Conservation (phyloP, 2,888 invertebrate genomes). For the Zonitis immaculata region DNA sequence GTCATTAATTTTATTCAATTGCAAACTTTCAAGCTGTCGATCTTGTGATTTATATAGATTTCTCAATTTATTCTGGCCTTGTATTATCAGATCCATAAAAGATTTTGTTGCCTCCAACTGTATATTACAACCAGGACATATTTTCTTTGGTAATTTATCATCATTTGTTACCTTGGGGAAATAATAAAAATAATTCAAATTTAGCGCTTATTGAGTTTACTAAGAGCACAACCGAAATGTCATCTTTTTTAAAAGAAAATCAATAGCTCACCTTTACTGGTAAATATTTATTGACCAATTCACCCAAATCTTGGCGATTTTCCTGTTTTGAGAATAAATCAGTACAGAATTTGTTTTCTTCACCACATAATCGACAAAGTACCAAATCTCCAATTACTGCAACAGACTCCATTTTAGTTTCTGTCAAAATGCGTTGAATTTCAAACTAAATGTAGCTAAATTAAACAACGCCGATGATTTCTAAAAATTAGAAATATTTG, state of each 20-base stretch:
- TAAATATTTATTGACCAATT: conserved; percentile 67
- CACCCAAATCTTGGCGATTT: conserved; percentile 59
- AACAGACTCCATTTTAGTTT: conserved; percentile 36
- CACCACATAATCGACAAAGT: conserved; percentile 72
- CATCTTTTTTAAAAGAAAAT: conserved; percentile 23
- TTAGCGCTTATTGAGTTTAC: conserved; percentile 24
- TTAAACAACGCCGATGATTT: too few species aligned
- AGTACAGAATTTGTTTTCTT: conserved; percentile 66
- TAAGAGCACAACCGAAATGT: conserved; percentile 34
- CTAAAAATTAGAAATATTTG: too few species aligned
- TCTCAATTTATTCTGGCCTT: conserved; percentile 61
- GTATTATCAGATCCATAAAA: conserved; percentile 66
- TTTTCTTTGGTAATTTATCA: conserved; percentile 64
- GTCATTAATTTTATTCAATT: conserved; percentile 21
- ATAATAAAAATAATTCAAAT: conserved; percentile 11
- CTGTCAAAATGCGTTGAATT: conserved; percentile 4
- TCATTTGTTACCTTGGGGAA: conserved; percentile 62
- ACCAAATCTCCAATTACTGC: conserved; percentile 60
- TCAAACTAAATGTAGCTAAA: neutral
- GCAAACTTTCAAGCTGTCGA: conserved; percentile 39
- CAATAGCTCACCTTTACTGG: conserved; percentile 62
- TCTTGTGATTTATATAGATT: conserved; percentile 50
- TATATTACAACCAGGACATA: conserved; percentile 73
- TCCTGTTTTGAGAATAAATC: conserved; percentile 57
- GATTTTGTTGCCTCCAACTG: conserved; percentile 70